Evolutionary conservation across 2,797 vertebrate species (phyloP), one percentile per base, ranked within the genome.

Genomic region (Protosalanx chinensis): DNA sequence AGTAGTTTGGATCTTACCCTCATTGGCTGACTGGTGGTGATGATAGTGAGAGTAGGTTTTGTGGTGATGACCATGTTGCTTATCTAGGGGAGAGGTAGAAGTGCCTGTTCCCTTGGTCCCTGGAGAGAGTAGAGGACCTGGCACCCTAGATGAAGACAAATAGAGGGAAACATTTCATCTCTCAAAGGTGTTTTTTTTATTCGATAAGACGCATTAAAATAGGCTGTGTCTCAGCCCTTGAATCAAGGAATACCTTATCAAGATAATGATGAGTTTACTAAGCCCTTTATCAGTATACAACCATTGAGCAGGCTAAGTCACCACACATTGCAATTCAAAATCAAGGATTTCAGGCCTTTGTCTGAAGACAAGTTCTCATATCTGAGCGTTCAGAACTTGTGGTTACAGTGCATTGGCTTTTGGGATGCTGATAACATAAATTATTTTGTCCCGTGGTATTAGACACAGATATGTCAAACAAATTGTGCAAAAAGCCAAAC

Each of bases 11-110:
- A 16, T 77, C 73, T 85, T 83, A 94, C 94, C 95, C 70, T 96
- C 93, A 68, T 81, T 92, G 68, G 82, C 82, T 6, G 94, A 72
- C 76, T 94, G 94, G 77, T 90, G 95, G 58, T 88, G 85, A 81
- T 94, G 95, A 88, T 97, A 97, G 60, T 90, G 89, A 41, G 90
- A 30, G 63, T 95, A 97, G 0, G 91, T 82, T 87, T 97, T 96
- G 79, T 93, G 92, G 1, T 86, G 79, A 81, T 94, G 87, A 77
- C 93, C 91, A 15, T 94, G 92, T 82, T 95, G 95, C 80, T 95
- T 96, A 86, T 95, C 94, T 88, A 95, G 74, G 1, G 91, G 79
- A 66, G 92, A 86, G 27, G 91, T 83, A 15, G 95, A 91, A 6
- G 95, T 92, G 60, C 91, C 91, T 0, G 93, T 82, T 13, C 91